Base-by-base conservation (phyloP, 1,140 invertebrate genomes). In the Catajapyx aquilonaris region DNA sequence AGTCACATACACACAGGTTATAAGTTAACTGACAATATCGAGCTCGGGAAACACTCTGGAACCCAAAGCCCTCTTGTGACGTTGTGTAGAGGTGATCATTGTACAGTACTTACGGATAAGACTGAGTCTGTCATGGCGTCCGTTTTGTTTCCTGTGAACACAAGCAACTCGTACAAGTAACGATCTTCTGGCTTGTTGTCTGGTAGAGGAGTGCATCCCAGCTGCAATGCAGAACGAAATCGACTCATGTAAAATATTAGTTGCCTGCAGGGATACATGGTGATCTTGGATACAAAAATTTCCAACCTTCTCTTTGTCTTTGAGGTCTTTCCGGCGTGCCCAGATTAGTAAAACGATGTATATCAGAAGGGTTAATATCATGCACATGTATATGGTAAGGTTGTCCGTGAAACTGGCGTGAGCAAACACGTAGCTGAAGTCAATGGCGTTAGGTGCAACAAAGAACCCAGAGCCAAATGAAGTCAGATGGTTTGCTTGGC, bases 391-490 rank as follows among this genome's bases (percentile, higher is more conserved):
- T 31, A 69, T 55, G 1, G 65, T 66, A 3, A 63, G 53, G 47
- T 69, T 69, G 46, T 64, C 61, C 4, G 51, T 46, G 46, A 68
- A 68, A 25, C 61, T 59, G n/a, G 59, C 56, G 38, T 57, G 49
- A n/a, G 55, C 54, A 51, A 65, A 67, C 0, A 68, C 63, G 38
- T 66, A 67, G 20, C 43, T 51, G 45, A 68, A 68, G 47, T 68
- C 64, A 15, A 68, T 64, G 4, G 62, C 61, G 47, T 68, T 68
- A 0, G 62, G 62, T 17, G 56, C 53, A 0, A 64, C 58, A 34
- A 63, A 60, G 37, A 65, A 62, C 39, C 65, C 63, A 13, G 61
- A 57, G 2, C 61, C 65, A 46, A 68, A 68, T 9, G 61, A 61
- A 3, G 65, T 65, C 47, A 68, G 49, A 47, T 68, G 65, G 37